Conservation (phyloP, 1,140 invertebrate species). For the Apolygus lucorum region DNA sequence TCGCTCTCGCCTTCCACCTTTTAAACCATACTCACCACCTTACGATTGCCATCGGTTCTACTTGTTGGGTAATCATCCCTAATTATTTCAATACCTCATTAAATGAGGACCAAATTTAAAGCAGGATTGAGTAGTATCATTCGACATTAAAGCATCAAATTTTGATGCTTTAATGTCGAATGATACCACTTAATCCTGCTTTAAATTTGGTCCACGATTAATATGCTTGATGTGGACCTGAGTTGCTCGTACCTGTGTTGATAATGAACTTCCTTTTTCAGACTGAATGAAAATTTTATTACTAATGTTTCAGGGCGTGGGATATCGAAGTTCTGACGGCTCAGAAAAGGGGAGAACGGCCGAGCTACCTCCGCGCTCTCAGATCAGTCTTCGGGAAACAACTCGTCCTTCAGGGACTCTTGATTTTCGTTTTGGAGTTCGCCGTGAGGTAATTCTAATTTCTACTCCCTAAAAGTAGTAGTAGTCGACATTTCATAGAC, state of each 20-base stretch:
- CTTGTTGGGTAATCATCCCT: too few species aligned
- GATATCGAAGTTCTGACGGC: slow-evolving; percentile 34
- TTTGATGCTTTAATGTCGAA: not conserved
- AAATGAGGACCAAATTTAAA: not conserved
- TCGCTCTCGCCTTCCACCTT: too few species aligned
- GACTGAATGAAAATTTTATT: slow-evolving; percentile 16
- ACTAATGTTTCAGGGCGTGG: slow-evolving; percentile 30
- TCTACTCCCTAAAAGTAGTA: not conserved
- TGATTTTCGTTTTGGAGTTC: slow-evolving; percentile 45
- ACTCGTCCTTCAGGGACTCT: slow-evolving; percentile 44
- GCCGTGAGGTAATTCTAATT: slow-evolving; percentile 35
- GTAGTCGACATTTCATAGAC: too few species aligned
- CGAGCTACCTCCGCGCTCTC: slow-evolving; percentile 46
- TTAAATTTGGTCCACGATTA: not conserved
- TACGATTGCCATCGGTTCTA: too few species aligned
- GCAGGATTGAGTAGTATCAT: not conserved
- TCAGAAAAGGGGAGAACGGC: slow-evolving; percentile 37
- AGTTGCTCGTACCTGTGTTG: not conserved
- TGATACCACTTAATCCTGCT: not conserved
- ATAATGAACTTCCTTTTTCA: not conserved
- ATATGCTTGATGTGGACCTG: not conserved
- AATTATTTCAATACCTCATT: too few species aligned
- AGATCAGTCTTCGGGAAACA: slow-evolving; percentile 45
- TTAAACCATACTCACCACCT: too few species aligned
- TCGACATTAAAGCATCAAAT: not conserved